A percentile compares a stretch with the other conserved stretches of the same genome.
phyloP scores from a whole-genome alignment of 2,113 vertebrate genomes.

The Collichthys lucidus region DNA sequence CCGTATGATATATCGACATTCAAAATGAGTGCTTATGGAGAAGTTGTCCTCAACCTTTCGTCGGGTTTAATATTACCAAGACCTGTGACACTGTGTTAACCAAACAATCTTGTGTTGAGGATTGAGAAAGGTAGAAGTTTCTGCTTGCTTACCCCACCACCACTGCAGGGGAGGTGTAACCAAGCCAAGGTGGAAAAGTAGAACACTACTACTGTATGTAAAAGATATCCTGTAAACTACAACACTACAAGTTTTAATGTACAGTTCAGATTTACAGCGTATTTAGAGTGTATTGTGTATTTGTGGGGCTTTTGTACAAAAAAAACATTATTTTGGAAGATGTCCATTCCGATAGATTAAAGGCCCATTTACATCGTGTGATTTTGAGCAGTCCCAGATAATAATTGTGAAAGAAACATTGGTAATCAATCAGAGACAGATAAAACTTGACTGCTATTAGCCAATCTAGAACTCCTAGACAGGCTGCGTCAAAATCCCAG shows the following conservation, averaged over 20 bases:
- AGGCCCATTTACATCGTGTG: neutral
- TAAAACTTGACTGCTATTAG: neutral
- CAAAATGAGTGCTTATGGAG: neutral
- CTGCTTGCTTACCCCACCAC: neutral
- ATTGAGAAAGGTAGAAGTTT: neutral
- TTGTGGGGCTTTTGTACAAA: neutral
- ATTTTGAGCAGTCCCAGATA: neutral
- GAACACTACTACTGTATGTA: neutral
- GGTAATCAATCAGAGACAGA: neutral
- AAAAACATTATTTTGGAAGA: neutral
- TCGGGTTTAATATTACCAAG: no score
- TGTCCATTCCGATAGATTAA: neutral
- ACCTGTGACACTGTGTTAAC: no score
- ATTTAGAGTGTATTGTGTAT: neutral
- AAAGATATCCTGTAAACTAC: neutral
- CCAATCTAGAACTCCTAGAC: neutral
- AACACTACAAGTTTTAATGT: no score
- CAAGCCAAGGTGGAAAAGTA: neutral
- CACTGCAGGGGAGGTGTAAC: neutral
- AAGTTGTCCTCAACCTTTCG: no score
- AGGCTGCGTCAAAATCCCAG: neutral
- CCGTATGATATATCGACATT: neutral
- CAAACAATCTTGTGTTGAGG: no score
- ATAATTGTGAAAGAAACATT: neutral
- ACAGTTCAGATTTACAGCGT: no score